Evolutionary conservation across 2,797 vertebrate species (phyloP), one percentile per base, ranked within the genome.

Genomic region (Ctenopoma multispine): DNA sequence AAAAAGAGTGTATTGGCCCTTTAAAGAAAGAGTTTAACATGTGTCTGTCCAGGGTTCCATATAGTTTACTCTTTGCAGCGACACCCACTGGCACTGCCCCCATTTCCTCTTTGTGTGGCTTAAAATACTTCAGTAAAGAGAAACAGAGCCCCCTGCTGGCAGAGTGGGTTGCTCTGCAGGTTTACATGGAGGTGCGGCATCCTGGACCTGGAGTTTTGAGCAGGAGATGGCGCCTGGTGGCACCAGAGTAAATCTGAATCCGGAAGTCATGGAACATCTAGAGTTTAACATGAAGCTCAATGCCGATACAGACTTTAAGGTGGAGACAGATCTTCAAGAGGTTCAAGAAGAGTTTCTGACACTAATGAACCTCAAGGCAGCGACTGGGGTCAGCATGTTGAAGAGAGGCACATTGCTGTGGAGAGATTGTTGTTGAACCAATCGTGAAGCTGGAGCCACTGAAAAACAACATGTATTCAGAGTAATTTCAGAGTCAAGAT

Each of bases 141-240:
- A 29, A 77, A 3, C 63, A 24, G 53, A 53, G 38, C 24, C 79
- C 77, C 41, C 51, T 86, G 46, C 17, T 74, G 62, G 80, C 49
- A 43, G 89, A 89, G 17, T 0, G 2, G 58, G 31, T 87, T n/a
- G 79, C 94, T 46, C 40, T 40, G 27, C 81, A 84, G 70, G 89
- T 82, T 6, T 82, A 83, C 40, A 86, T 90, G 46, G 75, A 74
- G 77, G 75, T 79, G 68, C 80, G 88, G 0, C 50, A 85, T 51
- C 81, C 82, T 23, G 75, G 51, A 20, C 74, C 85, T n/a, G n/a
- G n/a, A n/a, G 29, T 11, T 21, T 23, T 1, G 6, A 64, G 34
- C 38, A 5, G 14, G 46, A 65, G 20, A n/a, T n/a, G n/a, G n/a
- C n/a, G n/a, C n/a, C n/a, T n/a, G 20, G 15, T n/a, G 9, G 53